Percentiles rank a stretch among this genome's conserved stretches.
Evolutionary conservation across 2,888 invertebrate species (phyloP).

Genomic region (Melanchra persicariae): DNA sequence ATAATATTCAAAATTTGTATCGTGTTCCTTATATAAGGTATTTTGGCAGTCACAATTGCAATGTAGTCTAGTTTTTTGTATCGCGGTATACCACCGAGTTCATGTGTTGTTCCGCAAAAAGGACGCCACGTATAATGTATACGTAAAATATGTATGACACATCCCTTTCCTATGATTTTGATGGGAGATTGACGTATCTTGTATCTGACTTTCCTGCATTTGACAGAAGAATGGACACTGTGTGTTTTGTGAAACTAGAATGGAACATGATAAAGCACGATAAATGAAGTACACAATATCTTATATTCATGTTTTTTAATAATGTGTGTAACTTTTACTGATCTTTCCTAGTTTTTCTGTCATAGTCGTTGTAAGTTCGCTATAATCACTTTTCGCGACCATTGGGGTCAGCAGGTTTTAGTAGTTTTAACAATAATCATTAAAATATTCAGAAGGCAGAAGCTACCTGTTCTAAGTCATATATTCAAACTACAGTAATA

Average conservation of each 20-base stretch:
- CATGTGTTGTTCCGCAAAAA: not conserved
- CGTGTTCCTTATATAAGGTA: conserved; percentile 41
- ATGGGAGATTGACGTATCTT: not conserved
- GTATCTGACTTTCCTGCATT: conserved; percentile 17
- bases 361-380: not conserved
- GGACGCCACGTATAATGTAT: not conserved
- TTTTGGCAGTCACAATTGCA: conserved; percentile 29
- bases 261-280: not conserved
- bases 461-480: not conserved
- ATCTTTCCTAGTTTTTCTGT: not conserved
- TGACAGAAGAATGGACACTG: not conserved
- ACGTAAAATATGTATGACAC: not conserved
- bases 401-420: conserved; percentile 8
- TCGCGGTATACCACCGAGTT: not conserved
- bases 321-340: not conserved
- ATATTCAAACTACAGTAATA: not conserved
- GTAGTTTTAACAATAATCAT: not conserved
- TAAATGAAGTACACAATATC: not conserved
- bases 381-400: not conserved
- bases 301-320: not conserved
- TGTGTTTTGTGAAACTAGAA: conserved; percentile 7
- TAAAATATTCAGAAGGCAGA: not conserved
- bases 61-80: conserved; percentile 14
- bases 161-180: not conserved
- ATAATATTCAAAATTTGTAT: conserved; percentile 40